Evolutionary conservation across 2,888 invertebrate genomes (phyloP).

Genomic region (Orthonychiurus folsomi): DNA sequence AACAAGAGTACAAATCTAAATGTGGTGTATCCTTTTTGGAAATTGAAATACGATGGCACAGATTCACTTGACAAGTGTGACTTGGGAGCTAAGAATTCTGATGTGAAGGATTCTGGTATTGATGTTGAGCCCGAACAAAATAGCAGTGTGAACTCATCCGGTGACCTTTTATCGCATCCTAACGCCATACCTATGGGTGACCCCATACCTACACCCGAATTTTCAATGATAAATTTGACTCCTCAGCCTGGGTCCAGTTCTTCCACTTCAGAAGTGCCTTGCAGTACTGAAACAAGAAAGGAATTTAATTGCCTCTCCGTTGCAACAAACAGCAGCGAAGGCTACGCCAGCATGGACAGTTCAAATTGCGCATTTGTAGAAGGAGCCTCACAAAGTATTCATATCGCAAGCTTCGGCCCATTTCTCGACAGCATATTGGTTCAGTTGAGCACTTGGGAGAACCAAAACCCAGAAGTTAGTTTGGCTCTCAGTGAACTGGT

Average conservation of each 20-base stretch:
- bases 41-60: conserved; percentile 34
- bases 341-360: conserved; percentile 31
- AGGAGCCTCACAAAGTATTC: not conserved
- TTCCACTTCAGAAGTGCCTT: not conserved
- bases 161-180: not conserved
- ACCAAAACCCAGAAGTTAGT: conserved; percentile 30
- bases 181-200: too few species aligned
- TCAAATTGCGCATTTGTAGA: conserved; percentile 16
- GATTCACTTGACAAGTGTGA: conserved; percentile 15
- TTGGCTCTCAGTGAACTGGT: conserved; percentile 34
- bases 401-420: conserved; percentile 32
- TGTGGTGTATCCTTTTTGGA: conserved; percentile 32
- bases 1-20: conserved; percentile 5
- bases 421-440: conserved; percentile 35
- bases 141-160: too few species aligned
- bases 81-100: not conserved
- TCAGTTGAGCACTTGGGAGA: conserved; percentile 27
- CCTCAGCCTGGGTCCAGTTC: not conserved
- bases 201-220: too few species aligned
- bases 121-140: not conserved
- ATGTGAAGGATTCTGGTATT: not conserved
- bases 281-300: not conserved
- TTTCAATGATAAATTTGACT: not conserved
- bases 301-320: not conserved
- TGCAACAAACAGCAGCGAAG: conserved; percentile 25